Evolutionary conservation across 2,888 invertebrate species (phyloP), one percentile per base, ranked within the genome.

Genomic region (Caenorhabditis sp.): DNA sequence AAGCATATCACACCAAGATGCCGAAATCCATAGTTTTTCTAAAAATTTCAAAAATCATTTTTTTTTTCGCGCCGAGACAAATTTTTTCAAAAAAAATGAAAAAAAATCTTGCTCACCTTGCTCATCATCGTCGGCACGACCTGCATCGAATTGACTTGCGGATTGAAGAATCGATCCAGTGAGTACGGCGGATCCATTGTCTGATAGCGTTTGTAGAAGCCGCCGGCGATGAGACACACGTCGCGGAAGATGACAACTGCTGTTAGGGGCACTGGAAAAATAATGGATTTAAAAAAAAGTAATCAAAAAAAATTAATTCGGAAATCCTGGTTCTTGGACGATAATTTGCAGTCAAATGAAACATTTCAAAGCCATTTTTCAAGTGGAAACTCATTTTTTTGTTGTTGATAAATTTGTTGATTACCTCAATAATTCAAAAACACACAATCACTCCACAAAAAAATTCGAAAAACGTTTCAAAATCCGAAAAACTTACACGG

Each of bases 51-150:
- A n/a, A n/a, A n/a, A n/a, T n/a, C 32, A 32, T 32, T 32, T 32
- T 32, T 32, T 32, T n/a, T n/a, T n/a, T n/a, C n/a, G n/a, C n/a
- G n/a, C n/a, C n/a, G n/a, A n/a, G n/a, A n/a, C n/a, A n/a, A n/a
- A n/a, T n/a, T 32, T 32, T 32, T 32, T 20, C 4, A 32, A 32
- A 32, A 32, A 6, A 6, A 6, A 6, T 32, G 9, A n/a, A n/a
- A n/a, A n/a, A n/a, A 4, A 32, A 6, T 32, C 9, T 32, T 32
- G 4, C 56, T 26, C 20, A 97, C 94, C 94, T 98, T 98, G 92
- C 97, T 98, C 55, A 96, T 95, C 70, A 95, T 94, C 13, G 97
- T 97, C 6, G 98, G 98, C 20, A 95, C 95, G 62, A 98, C 93
- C 70, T 88, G 87, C 84, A 91, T 89, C 35, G 90, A 88, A 0